phyloP scores from a whole-genome alignment of 2,888 invertebrate genomes.

The Scrobipalpa atriplicella region DNA sequence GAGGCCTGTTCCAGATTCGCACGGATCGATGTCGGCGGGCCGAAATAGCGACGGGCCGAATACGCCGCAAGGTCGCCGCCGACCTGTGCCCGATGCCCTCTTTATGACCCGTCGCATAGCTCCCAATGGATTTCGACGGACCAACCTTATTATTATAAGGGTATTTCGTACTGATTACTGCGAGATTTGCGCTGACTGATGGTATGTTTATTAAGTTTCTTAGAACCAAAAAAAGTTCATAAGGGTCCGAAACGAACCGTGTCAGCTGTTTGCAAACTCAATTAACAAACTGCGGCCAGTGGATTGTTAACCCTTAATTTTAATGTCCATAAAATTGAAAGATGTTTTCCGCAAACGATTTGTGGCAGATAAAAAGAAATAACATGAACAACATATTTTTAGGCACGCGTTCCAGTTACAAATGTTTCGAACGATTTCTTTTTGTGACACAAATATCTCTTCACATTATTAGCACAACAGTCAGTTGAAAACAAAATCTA shows the following conservation, averaged over 20 bases:
- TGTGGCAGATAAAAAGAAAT: conserved; percentile 42
- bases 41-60: conserved; percentile 58
- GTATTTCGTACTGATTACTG: conserved; percentile 24
- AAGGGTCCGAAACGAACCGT: conserved; percentile 52
- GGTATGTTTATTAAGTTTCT: conserved; percentile 50
- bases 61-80: conserved; percentile 57
- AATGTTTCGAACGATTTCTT: conserved; percentile 42
- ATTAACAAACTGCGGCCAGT: conserved; percentile 58
- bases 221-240: conserved; percentile 58
- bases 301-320: conserved; percentile 50
- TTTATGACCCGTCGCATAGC: conserved; percentile 56
- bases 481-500: conserved; percentile 52
- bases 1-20: conserved; percentile 67
- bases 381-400: conserved; percentile 40
- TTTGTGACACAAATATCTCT: conserved; percentile 39
- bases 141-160: conserved; percentile 46
- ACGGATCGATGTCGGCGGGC: conserved; percentile 65
- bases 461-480: conserved; percentile 52
- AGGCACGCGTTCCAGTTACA: conserved; percentile 40
- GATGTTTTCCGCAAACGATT: conserved; percentile 45
- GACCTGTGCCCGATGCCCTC: conserved; percentile 61
- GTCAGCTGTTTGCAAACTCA: conserved; percentile 62
- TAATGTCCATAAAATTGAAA: conserved; percentile 53
- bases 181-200: conserved; percentile 17
- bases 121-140: conserved; percentile 48